Conservation (phyloP, 2,888 invertebrate genomes). For the Coenonympha arcania region DNA sequence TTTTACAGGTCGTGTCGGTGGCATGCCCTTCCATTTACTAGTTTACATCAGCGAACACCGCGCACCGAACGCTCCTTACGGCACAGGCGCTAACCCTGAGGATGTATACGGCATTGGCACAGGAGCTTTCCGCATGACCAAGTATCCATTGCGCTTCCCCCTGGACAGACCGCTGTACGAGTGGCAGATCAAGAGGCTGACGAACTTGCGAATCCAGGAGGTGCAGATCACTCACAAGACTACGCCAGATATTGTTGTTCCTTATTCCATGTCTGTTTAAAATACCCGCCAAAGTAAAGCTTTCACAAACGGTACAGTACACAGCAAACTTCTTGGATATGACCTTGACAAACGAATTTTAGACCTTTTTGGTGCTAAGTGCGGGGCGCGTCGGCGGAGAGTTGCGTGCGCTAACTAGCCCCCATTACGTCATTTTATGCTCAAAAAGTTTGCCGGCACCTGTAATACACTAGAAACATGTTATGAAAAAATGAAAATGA, state of each 20-base stretch:
- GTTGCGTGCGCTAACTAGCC: too few relatives aligned
- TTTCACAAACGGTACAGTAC: too few relatives aligned
- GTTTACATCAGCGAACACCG: slow-evolving; percentile 73
- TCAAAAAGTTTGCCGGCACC: too few relatives aligned
- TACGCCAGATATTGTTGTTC: slow-evolving; percentile 48
- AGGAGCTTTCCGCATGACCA: slow-evolving; percentile 57
- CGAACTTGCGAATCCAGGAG: slow-evolving; percentile 67
- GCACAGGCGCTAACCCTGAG: slow-evolving; percentile 26
- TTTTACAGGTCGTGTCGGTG: slow-evolving; percentile 52
- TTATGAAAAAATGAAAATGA: too few relatives aligned
- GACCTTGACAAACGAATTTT: too few relatives aligned
- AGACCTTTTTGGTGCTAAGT: too few relatives aligned
- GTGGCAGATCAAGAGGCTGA: slow-evolving; percentile 47
- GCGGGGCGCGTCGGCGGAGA: too few relatives aligned
- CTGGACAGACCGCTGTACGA: slow-evolving; percentile 66
- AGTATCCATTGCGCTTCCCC: slow-evolving; percentile 72
- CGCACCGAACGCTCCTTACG: slow-evolving; percentile 46
- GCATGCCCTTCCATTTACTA: slow-evolving; percentile 76
- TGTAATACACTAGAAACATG: too few relatives aligned
- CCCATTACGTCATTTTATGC: too few relatives aligned
- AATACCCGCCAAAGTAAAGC: too few relatives aligned
- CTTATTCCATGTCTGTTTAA: slow-evolving; percentile 15
- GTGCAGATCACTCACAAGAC: slow-evolving; percentile 70
- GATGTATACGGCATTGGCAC: slow-evolving; percentile 46
- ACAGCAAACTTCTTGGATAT: too few relatives aligned